Percentiles rank a stretch among this genome's conserved stretches.
Evolutionary conservation across 2,113 vertebrate genomes (phyloP).

Genomic region (Nothocercus nigrocapillus): DNA sequence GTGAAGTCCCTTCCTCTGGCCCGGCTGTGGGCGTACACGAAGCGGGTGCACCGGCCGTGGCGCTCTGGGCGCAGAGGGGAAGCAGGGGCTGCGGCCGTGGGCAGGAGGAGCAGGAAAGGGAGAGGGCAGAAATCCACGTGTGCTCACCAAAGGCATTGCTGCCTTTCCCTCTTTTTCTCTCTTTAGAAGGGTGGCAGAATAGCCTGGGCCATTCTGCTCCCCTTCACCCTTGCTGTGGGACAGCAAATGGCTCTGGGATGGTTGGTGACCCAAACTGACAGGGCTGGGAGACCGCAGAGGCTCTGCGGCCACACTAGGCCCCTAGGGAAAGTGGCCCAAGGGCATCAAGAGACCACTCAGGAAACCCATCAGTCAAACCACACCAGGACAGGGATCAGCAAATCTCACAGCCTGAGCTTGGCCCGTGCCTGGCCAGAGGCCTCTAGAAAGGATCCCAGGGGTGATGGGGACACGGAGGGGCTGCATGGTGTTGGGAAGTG

Average conservation of each 20-base stretch:
- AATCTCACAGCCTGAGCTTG: not conserved
- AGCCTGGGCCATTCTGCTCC: not conserved
- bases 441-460: not conserved
- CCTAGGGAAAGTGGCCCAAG: not conserved
- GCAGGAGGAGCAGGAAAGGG: not conserved
- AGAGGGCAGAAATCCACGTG: accelerated
- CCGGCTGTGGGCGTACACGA: not conserved
- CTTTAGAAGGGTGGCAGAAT: not conserved
- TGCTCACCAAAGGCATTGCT: not conserved
- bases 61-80: accelerated
- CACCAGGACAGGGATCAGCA: not conserved
- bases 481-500: not conserved
- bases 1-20: not conserved
- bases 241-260: not conserved
- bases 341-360: not conserved
- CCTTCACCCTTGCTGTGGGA: not conserved
- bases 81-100: not conserved
- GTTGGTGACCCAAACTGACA: not conserved
- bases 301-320: not conserved
- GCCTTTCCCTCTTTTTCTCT: not conserved
- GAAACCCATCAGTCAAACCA: not conserved
- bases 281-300: not conserved
- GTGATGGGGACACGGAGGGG: not conserved
- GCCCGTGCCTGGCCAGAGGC: not conserved
- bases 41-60: accelerated